Conservation (phyloP, 2,797 vertebrate genomes). For the Coregonus ussuriensis region DNA sequence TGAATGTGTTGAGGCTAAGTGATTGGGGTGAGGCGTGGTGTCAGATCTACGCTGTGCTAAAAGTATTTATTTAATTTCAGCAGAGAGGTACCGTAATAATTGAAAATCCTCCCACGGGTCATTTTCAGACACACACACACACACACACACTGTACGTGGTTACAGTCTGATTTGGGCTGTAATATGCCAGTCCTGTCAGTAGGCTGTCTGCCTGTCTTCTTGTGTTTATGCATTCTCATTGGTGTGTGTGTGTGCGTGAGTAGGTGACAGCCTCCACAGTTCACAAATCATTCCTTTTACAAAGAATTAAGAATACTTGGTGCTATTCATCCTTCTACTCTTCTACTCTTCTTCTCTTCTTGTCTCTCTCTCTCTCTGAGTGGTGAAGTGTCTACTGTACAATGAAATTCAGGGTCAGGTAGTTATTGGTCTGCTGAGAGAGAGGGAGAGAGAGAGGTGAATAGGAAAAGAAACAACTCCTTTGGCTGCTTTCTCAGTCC, state of each 20-base stretch:
- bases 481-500: not conserved
- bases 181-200: not conserved
- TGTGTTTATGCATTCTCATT: not conserved
- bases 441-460: not conserved
- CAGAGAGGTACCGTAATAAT: not conserved
- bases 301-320: too few relatives aligned
- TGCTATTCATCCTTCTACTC: not conserved
- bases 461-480: not conserved
- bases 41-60: conserved; percentile 4
- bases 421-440: not conserved
- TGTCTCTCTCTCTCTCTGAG: not conserved
- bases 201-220: not conserved
- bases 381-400: not conserved
- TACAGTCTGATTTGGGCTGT: not conserved
- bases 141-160: not conserved
- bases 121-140: not conserved
- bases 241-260: not conserved
- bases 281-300: not conserved
- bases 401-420: not conserved
- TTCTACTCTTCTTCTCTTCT: not conserved
- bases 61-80: not conserved
- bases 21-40: conserved; percentile 26
- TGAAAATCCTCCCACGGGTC: not conserved
- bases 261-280: not conserved
- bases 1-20: not conserved